Conservation (phyloP, 2,113 vertebrate species). For the Cyphomyrus plagiostoma region DNA sequence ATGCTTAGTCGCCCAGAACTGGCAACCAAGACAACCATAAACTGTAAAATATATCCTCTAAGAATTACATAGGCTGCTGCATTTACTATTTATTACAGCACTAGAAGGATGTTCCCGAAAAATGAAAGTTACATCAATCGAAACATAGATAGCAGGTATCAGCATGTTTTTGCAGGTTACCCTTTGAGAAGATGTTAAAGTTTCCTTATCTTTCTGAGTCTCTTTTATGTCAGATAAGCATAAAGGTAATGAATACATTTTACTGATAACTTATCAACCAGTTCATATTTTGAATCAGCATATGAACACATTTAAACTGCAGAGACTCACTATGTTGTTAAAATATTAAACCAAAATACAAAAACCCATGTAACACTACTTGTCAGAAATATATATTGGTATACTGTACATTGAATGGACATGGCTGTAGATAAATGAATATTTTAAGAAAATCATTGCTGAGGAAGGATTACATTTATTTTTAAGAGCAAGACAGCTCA, state of each 20-base stretch:
- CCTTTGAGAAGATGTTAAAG: background rate
- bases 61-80: background rate
- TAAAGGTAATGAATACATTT: background rate
- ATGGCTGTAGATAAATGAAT: background rate
- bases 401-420: background rate
- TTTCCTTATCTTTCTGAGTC: background rate
- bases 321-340: background rate
- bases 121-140: background rate
- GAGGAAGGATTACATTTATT: background rate
- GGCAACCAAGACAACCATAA: background rate
- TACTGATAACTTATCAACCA: background rate
- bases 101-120: background rate
- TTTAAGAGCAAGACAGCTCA: background rate
- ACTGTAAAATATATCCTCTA: slow-evolving; percentile 3
- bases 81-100: background rate
- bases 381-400: background rate
- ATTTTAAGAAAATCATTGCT: background rate
- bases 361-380: background rate
- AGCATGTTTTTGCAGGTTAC: background rate
- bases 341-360: background rate
- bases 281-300: background rate
- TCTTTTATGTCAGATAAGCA: background rate
- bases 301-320: background rate
- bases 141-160: background rate
- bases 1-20: background rate